These are phyloP conservation scores for Holacanthella duospinosa DNA, from an alignment of 2,888 invertebrate genomes.

Conservation along the genomic window DNA sequence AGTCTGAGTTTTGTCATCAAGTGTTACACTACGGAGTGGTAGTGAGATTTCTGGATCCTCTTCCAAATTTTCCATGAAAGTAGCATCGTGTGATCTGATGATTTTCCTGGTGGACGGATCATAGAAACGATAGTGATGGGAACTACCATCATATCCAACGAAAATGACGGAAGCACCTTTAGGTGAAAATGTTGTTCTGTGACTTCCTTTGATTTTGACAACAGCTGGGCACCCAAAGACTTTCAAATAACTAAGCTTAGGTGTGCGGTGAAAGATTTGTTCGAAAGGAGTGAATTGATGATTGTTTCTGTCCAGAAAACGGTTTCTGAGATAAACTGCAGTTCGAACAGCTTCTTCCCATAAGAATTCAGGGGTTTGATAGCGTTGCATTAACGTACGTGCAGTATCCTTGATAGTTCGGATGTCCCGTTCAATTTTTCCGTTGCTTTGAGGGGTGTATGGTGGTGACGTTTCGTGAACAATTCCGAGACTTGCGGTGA, in stretches of 20 bases:
- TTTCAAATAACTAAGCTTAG: background rate
- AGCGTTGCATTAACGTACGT: background rate
- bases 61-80: background rate
- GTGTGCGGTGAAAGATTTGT: background rate
- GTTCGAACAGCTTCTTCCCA: conserved; percentile 6
- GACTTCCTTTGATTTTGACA: background rate
- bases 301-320: background rate
- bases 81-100: background rate
- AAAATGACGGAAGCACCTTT: background rate
- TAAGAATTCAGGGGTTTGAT: background rate
- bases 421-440: conserved; percentile 8
- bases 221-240: conserved; percentile 2
- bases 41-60: background rate
- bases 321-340: conserved; percentile 2
- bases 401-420: conserved; percentile 1
- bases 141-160: background rate
- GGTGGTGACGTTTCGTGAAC: background rate
- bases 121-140: conserved; percentile 4
- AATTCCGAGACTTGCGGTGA: background rate
- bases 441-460: background rate
- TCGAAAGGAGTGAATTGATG: background rate
- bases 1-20: background rate
- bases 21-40: background rate
- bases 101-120: background rate
- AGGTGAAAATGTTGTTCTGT: background rate